Percentiles rank a stretch among this genome's conserved stretches.
Conservation (phyloP, 1,140 invertebrate genomes). For the Formica selysi region DNA sequence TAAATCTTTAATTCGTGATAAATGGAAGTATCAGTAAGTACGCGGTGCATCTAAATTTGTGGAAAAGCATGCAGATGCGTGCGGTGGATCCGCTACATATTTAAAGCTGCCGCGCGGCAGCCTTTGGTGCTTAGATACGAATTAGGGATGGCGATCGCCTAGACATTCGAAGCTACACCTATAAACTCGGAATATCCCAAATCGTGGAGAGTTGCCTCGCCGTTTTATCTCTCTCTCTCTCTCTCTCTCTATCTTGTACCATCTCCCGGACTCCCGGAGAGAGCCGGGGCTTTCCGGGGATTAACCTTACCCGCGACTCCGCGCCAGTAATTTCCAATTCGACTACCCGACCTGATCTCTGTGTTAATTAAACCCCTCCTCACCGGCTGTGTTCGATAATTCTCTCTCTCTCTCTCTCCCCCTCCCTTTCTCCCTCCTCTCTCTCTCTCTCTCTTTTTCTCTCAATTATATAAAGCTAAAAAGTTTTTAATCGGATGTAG, state of each 20-base stretch:
- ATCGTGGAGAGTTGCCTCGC: slow-evolving; percentile 7
- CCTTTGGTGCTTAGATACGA: slow-evolving; percentile 9
- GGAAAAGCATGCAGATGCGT: not conserved
- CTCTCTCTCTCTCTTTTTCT: not conserved
- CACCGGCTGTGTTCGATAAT: slow-evolving; percentile 21
- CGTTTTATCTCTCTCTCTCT: slow-evolving; percentile 1
- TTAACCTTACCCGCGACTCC: slow-evolving; percentile 60
- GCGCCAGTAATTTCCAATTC: slow-evolving; percentile 68
- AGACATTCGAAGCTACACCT: slow-evolving; percentile 4
- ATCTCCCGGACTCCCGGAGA: not conserved
- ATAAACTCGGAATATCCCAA: slow-evolving; percentile 52
- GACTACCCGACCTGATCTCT: slow-evolving; percentile 63
- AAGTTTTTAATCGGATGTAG: slow-evolving; percentile 51
- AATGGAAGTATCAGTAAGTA: slow-evolving; percentile 48
- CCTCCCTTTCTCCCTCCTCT: too few species aligned
- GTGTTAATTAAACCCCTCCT: slow-evolving; percentile 67
- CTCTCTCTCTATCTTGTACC: not conserved
- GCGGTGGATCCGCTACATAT: slow-evolving; percentile 5
- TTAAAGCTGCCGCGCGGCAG: slow-evolving; percentile 24
- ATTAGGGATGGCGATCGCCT: slow-evolving; percentile 15
- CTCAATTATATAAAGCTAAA: slow-evolving; percentile 24
- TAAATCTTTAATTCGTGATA: slow-evolving; percentile 46
- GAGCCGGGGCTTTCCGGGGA: slow-evolving; percentile 53
- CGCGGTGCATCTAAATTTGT: slow-evolving; percentile 15
- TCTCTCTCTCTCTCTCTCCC: not conserved